phyloP scores from a whole-genome alignment of 2,888 invertebrate genomes.

The Cephus pulcher region DNA sequence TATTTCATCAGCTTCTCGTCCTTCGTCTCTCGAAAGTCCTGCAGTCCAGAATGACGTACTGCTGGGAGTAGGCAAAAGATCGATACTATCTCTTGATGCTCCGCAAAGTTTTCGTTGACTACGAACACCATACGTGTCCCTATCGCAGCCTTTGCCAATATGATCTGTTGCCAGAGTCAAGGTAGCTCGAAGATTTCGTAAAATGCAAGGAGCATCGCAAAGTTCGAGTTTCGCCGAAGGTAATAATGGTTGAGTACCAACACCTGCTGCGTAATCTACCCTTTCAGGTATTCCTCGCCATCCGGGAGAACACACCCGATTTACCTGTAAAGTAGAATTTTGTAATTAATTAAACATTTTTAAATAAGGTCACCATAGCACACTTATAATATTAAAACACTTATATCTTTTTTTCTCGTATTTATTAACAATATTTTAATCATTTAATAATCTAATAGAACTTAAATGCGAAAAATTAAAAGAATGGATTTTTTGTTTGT shows the following conservation, averaged over 20 bases:
- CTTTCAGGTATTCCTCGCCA: slow-evolving; percentile 81
- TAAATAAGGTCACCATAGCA: no score
- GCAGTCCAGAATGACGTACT: slow-evolving; percentile 69
- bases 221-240: slow-evolving; percentile 79
- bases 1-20: slow-evolving; percentile 86
- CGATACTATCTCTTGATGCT: slow-evolving; percentile 84
- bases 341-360: no score
- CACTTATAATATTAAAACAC: no score
- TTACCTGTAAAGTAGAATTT: slow-evolving; percentile 43
- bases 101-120: slow-evolving; percentile 89
- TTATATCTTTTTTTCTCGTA: no score
- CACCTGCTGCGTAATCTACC: slow-evolving; percentile 88
- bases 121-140: slow-evolving; percentile 90
- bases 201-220: slow-evolving; percentile 72
- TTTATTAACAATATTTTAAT: no score
- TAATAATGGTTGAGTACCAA: slow-evolving; percentile 83
- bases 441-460: no score
- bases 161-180: slow-evolving; percentile 83
- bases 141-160: slow-evolving; percentile 96
- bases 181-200: slow-evolving; percentile 71
- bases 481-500: no score
- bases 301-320: slow-evolving; percentile 68
- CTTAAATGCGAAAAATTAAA: no score
- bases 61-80: slow-evolving; percentile 87
- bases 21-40: slow-evolving; percentile 73